Conservation (phyloP, 2,888 invertebrate species). For the Molanna angustata region DNA sequence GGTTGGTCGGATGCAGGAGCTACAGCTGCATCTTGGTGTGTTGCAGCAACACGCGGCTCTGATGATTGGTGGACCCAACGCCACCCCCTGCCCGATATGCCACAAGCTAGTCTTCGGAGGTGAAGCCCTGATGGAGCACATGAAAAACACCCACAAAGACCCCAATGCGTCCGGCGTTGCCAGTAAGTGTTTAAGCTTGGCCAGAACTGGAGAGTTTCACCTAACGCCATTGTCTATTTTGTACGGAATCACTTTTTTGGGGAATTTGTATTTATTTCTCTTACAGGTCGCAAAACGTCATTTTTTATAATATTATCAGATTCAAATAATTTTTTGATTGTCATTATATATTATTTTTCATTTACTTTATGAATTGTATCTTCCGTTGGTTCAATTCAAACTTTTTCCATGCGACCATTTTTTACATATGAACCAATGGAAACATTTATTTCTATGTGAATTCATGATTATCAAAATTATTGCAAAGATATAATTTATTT, state of each 20-base stretch:
- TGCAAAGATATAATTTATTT: neutral
- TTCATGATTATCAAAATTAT: too few species aligned
- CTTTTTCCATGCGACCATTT: too few species aligned
- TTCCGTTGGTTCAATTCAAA: too few species aligned
- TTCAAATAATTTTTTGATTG: neutral
- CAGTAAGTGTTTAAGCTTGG: slow-evolving; percentile 64
- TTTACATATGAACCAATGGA: too few species aligned
- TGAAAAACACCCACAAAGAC: slow-evolving; percentile 94
- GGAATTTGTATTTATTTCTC: slow-evolving; percentile 1
- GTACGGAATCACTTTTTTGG: slow-evolving; percentile 3
- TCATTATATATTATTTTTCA: too few species aligned
- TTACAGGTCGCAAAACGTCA: slow-evolving; percentile 15
- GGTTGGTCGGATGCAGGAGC: slow-evolving; percentile 62
- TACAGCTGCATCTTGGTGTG: slow-evolving; percentile 91
- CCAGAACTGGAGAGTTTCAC: slow-evolving; percentile 1
- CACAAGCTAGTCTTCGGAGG: slow-evolving; percentile 93
- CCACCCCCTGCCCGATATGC: slow-evolving; percentile 89
- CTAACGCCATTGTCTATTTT: neutral
- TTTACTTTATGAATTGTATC: too few species aligned
- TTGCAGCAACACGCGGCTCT: slow-evolving; percentile 94
- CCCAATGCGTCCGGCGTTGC: slow-evolving; percentile 85
- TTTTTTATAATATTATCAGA: neutral
- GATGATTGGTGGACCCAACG: slow-evolving; percentile 87
- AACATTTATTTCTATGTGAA: too few species aligned
- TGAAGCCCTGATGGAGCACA: slow-evolving; percentile 92